Percentiles rank a stretch among this genome's conserved stretches.
Conservation (phyloP, 2,797 vertebrate genomes). For the Chelon auratus region DNA sequence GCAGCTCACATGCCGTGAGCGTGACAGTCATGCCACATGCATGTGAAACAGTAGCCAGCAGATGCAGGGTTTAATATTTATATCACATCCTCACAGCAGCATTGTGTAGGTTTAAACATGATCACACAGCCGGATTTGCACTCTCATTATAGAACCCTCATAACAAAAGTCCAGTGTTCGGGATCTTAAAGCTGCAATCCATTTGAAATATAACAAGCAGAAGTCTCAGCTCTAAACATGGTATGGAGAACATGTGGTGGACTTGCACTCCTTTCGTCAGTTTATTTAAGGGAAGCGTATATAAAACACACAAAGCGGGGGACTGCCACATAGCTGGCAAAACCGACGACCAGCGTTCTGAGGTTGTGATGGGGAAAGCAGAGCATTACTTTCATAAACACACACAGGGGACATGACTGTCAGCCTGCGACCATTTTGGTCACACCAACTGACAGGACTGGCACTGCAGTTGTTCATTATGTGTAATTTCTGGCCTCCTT, state of each 20-base stretch:
- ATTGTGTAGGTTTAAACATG: slow-evolving; percentile 55
- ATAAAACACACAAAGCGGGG: slow-evolving; percentile 78
- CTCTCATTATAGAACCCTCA: slow-evolving; percentile 52
- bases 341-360: slow-evolving; percentile 79
- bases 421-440: slow-evolving; percentile 83
- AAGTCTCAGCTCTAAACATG: slow-evolving; percentile 64
- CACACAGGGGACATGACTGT: slow-evolving; percentile 78
- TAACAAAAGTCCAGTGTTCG: slow-evolving; percentile 50
- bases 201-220: slow-evolving; percentile 57
- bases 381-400: slow-evolving; percentile 80
- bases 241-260: slow-evolving; percentile 75
- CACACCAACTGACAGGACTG: slow-evolving; percentile 82
- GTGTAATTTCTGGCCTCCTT: slow-evolving; percentile 83
- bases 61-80: slow-evolving; percentile 63
- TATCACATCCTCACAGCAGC: slow-evolving; percentile 34
- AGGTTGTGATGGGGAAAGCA: slow-evolving; percentile 79
- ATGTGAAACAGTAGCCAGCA: slow-evolving; percentile 62
- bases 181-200: slow-evolving; percentile 48
- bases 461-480: slow-evolving; percentile 84
- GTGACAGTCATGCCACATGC: slow-evolving; percentile 32
- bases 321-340: slow-evolving; percentile 77
- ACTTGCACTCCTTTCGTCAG: slow-evolving; percentile 70
- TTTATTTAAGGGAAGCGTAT: slow-evolving; percentile 85
- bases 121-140: slow-evolving; percentile 56
- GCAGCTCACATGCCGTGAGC: slow-evolving; percentile 12